A percentile compares a stretch with the other conserved stretches of the same genome.
Conservation (phyloP, 1,140 invertebrate genomes). For the Drosophila miranda region DNA sequence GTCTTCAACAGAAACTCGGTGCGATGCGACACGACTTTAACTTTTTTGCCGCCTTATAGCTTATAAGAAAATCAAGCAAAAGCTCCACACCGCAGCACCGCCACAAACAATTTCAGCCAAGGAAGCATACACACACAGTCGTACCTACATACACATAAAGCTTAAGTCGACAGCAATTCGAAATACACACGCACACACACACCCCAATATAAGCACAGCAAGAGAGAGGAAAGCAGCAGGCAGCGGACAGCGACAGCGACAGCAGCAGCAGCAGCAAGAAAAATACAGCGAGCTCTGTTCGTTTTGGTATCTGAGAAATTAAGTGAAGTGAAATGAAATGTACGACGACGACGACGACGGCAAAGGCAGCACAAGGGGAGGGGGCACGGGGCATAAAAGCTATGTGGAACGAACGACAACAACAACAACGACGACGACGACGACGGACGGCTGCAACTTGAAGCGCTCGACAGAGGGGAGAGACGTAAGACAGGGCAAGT, state of each 20-base stretch:
- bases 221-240: slow-evolving; percentile 4
- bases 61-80: slow-evolving; percentile 65
- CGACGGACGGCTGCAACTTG: slow-evolving; percentile 65
- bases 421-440: slow-evolving; percentile 56
- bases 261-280: slow-evolving; percentile 59
- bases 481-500: slow-evolving; percentile 42
- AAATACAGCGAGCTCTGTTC: slow-evolving; percentile 69
- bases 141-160: slow-evolving; percentile 42
- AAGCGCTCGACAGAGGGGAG: slow-evolving; percentile 43
- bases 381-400: slow-evolving; percentile 68
- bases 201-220: slow-evolving; percentile 31
- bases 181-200: slow-evolving; percentile 61
- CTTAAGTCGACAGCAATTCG: slow-evolving; percentile 80
- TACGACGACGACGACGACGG: slow-evolving; percentile 77
- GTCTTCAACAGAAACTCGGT: slow-evolving; percentile 49
- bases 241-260: slow-evolving; percentile 30
- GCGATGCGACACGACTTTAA: slow-evolving; percentile 58
- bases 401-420: slow-evolving; percentile 61
- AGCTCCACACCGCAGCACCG: slow-evolving; percentile 35
- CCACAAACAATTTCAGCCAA: slow-evolving; percentile 33
- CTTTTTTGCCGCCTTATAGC: slow-evolving; percentile 57
- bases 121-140: slow-evolving; percentile 11
- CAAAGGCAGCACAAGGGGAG: slow-evolving; percentile 46
- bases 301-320: slow-evolving; percentile 80
- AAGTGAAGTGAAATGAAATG: slow-evolving; percentile 80